Evolutionary conservation across 2,888 invertebrate genomes (phyloP).

Genomic region (Andrena flavipes): DNA sequence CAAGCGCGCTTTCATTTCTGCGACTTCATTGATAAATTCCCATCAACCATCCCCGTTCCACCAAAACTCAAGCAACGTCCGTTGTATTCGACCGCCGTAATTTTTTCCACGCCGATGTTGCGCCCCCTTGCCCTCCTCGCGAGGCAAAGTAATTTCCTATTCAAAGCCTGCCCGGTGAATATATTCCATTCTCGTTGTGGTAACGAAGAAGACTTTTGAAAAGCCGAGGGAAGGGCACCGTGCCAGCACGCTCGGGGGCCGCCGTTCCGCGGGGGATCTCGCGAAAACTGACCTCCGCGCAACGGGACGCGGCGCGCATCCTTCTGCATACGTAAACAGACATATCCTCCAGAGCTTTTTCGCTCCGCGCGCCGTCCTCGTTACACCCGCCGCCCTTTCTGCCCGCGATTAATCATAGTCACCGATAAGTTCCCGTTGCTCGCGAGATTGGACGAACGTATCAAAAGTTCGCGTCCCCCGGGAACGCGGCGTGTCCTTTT

Average conservation of each 20-base stretch:
- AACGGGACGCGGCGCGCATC: not conserved
- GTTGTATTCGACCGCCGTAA: not conserved
- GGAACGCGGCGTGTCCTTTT: not conserved
- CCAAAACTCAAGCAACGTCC: not conserved
- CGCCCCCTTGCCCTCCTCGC: not conserved
- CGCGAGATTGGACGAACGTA: not conserved
- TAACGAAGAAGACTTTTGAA: not conserved
- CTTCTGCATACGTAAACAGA: conserved; percentile 28
- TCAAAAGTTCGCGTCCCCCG: not conserved
- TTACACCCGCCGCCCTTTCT: not conserved
- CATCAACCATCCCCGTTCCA: not conserved
- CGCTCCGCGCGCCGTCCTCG: not conserved
- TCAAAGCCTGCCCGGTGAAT: too few species aligned
- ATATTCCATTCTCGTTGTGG: not conserved
- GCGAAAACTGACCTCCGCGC: not conserved
- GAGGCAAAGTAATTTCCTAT: not conserved
- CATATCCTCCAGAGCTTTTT: not conserved
- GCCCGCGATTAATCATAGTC: conserved; percentile 7
- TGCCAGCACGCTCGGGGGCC: not conserved
- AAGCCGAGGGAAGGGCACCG: not conserved
- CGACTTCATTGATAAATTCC: conserved; percentile 21
- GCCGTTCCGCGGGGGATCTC: not conserved
- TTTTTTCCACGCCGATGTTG: not conserved
- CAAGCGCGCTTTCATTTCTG: conserved; percentile 1
- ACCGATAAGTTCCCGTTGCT: conserved; percentile 10